Evolutionary conservation across 2,888 invertebrate genomes (phyloP), one percentile per base, ranked within the genome.

Genomic region (Scaptomyza flava): DNA sequence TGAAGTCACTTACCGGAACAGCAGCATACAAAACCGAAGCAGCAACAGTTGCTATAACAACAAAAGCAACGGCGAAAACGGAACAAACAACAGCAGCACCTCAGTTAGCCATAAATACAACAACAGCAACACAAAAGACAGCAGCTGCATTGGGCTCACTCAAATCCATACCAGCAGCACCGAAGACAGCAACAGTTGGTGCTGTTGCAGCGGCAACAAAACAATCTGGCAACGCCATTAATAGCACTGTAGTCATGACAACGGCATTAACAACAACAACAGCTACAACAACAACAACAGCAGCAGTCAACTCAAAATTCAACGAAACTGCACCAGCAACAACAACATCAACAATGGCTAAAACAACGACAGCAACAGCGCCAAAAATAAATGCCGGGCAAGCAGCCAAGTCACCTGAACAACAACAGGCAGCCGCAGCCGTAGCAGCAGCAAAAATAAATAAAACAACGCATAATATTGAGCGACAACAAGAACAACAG

Each of bases 301-400:
- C 62, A 31, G 14, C 56, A 41, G 58, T 41, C 30, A 56, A 57
- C 56, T 56, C 50, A 62, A 69, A 69, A 50, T 20, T 50, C n/a
- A 70, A 45, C 41, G 62, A 61, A 61, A 30, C 52, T 8, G 41
- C 65, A 42, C 6, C 41, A 47, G 36, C 62, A 53, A 17, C 36
- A 14, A 20, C 69, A 58, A 5, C 48, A 51, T 36, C 52, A 66
- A 38, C 63, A 60, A 31, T 17, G 52, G 51, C 72, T 66, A 64
- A 70, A 72, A 50, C 68, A 52, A 20, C 74, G 51, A 30, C 77
- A 62, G 61, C 78, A 67, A 75, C 69, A 78, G 81, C 79, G 80
- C 77, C 89, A 84, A 91, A 91, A 91, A 91, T 91, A 91, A 89
- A 89, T 85, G 71, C 68, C 87, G 91, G 92, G 91, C 91, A 84